These are phyloP conservation scores for Drosophila yooni DNA, from an alignment of 2,888 invertebrate genomes.

Conservation along the genomic window DNA sequence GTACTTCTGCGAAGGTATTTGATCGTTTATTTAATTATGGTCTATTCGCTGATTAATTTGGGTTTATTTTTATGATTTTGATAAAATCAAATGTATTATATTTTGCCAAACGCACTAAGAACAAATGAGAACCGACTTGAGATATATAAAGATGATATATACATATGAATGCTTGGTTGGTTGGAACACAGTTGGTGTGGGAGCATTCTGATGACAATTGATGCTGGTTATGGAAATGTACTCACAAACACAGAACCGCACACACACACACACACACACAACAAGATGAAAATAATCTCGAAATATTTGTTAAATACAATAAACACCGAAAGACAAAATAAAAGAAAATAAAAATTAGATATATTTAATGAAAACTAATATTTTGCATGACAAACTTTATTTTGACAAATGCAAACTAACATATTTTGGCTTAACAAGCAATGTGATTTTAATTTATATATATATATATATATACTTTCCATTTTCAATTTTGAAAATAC, in stretches of 20 bases:
- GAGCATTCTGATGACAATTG: constrained; percentile 33
- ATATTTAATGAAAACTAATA: constrained; percentile 6
- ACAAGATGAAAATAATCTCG: constrained; percentile 61
- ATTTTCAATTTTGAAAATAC: constrained; percentile 30
- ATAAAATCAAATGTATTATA: constrained; percentile 61
- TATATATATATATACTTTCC: constrained; percentile 39
- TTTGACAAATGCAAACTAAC: constrained; percentile 23
- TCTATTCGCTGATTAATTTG: constrained; percentile 32
- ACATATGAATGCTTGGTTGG: constrained; percentile 20
- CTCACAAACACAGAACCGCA: constrained; percentile 26
- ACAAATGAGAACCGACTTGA: constrained; percentile 37
- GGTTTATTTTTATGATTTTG: constrained; percentile 60
- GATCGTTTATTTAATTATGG: constrained; percentile 40
- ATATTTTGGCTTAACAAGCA: constrained; percentile 29
- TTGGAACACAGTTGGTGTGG: constrained; percentile 45
- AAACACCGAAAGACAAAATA: constrained; percentile 14
- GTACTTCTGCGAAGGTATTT: constrained; percentile 65
- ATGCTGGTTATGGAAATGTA: constrained; percentile 55
- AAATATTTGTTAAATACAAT: constrained; percentile 61
- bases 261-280: constrained; percentile 30
- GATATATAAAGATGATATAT: not conserved
- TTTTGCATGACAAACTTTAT: constrained; percentile 14
- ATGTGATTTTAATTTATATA: constrained; percentile 23
- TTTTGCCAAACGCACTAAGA: constrained; percentile 61
- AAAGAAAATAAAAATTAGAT: constrained; percentile 20